Conservation (phyloP, 2,797 vertebrate genomes). For the Periparus ater region DNA sequence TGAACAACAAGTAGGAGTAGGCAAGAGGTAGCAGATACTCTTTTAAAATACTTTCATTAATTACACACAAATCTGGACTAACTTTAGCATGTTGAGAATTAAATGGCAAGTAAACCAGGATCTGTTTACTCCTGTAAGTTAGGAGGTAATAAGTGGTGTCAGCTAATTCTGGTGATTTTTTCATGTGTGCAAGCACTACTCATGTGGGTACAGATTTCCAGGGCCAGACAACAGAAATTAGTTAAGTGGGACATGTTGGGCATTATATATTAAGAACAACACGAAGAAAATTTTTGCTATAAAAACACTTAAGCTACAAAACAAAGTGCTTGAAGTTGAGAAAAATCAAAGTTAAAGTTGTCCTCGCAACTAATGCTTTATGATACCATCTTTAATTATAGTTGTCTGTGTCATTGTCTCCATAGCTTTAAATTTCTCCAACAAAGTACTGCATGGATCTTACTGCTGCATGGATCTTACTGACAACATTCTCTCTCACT, state of each 20-base stretch:
- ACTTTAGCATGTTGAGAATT: background rate
- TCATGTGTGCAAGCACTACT: background rate
- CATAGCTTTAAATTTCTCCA: constrained; percentile 16
- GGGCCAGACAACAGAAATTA: background rate
- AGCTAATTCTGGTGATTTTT: background rate
- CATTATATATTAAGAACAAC: background rate
- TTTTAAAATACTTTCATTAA: background rate
- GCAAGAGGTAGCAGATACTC: background rate
- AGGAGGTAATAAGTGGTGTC: background rate
- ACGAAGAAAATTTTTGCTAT: background rate
- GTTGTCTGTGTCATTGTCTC: background rate
- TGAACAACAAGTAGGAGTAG: background rate
- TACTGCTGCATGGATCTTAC: background rate
- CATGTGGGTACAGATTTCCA: background rate
- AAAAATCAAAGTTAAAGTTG: constrained; percentile 2
- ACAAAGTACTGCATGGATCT: background rate
- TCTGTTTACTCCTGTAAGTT: background rate
- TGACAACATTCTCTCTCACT: background rate
- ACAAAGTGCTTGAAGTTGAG: background rate
- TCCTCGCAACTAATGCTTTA: constrained; percentile 28
- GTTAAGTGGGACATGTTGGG: background rate
- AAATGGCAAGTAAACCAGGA: background rate
- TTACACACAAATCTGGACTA: background rate
- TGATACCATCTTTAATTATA: constrained; percentile 51
- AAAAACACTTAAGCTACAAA: background rate